Evolutionary conservation across 2,888 invertebrate species (phyloP), one percentile per base, ranked within the genome.

Genomic region (Ditylenchus weischeri): DNA sequence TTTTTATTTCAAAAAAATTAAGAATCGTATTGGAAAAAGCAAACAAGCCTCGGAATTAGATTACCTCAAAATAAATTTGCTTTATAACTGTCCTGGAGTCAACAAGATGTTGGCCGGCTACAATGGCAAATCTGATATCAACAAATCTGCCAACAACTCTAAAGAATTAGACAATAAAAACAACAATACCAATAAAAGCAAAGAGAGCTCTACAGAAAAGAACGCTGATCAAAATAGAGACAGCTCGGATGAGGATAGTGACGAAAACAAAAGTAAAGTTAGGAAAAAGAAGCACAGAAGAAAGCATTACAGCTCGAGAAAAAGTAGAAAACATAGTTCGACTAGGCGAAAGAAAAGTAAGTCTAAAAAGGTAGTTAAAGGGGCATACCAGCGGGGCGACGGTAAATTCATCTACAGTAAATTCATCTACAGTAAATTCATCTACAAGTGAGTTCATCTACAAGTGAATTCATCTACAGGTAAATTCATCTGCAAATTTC

Each of bases 21-120:
- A 54, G 54, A 54, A 54, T 29, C 54, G 54, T n/a, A 54, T 54
- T 15, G 54, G 54, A 54, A 54, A 29, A 29, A 54, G 54, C n/a
- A 54, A 54, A 10, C 54, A 54, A 21, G 54, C 23, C 54, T 54
- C 54, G 1, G 29, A 54, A 21, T n/a, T 54, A 21, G 54, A 54
- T 10, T 54, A 54, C 29, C 54, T 54, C 54, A 54, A 54, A 54
- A 54, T 54, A 4, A 54, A 54, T 54, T 18, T 54, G 11, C 54
- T 54, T 23, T 54, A 54, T 18, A 54, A 54, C n/a, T 54, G 54
- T 29, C 54, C 54, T 5, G 54, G 54, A 13, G 54, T 18, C 29
- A 54, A 54, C 54, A 21, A 54, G 10, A 54, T 54, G 54, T 29
- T 54, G 54, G 54, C 54, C 21, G n/a, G 11, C 11, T 54, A 54